A percentile compares a stretch with the other conserved stretches of the same genome.
phyloP scores from a whole-genome alignment of 2,888 invertebrate species.

The Merodon equestris region DNA sequence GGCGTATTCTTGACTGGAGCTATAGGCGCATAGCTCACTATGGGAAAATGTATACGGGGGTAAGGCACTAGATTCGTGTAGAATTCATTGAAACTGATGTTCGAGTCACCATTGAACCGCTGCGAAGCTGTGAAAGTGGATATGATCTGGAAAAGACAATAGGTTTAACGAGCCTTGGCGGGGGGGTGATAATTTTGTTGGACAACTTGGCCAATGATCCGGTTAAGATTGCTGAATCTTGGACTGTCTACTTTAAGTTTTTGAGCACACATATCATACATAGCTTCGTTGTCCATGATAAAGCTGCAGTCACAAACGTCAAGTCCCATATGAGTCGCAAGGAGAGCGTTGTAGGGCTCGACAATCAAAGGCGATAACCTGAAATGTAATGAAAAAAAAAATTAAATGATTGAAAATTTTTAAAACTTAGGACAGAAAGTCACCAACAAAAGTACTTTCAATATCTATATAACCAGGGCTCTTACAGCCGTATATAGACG shows the following conservation, averaged over 20 bases:
- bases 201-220: conserved; percentile 79
- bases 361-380: conserved; percentile 86
- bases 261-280: conserved; percentile 87
- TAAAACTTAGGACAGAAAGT: too few relatives aligned
- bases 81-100: conserved; percentile 86
- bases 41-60: conserved; percentile 92
- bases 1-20: conserved; percentile 79
- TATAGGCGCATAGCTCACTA: conserved; percentile 87
- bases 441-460: too few relatives aligned
- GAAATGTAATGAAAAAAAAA: neutral
- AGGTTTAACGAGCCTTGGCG: too few relatives aligned
- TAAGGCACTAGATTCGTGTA: conserved; percentile 91
- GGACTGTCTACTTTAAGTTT: conserved; percentile 87
- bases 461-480: too few relatives aligned
- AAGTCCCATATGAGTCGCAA: conserved; percentile 85
- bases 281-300: conserved; percentile 87
- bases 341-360: conserved; percentile 87
- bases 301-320: conserved; percentile 86
- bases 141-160: conserved; percentile 79
- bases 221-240: conserved; percentile 92
- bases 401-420: neutral
- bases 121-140: conserved; percentile 86
- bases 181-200: too few relatives aligned
- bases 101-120: conserved; percentile 83
- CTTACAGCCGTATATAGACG: too few relatives aligned